phyloP scores from a whole-genome alignment of 1,140 invertebrate genomes.

The Bombus sibiricus region DNA sequence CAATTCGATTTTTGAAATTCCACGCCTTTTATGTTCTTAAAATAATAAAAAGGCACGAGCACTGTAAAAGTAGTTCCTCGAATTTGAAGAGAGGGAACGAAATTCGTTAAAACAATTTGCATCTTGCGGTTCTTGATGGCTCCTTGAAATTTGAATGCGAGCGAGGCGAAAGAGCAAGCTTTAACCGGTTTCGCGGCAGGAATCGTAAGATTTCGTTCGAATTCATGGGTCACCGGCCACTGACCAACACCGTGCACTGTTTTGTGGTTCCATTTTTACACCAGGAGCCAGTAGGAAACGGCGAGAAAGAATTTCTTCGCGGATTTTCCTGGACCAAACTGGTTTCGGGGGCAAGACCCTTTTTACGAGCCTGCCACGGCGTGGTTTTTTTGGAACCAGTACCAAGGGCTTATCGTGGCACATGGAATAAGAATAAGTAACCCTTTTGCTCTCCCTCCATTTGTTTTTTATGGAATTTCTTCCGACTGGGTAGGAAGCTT shows the following conservation, averaged over 20 bases:
- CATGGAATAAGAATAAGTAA: neutral
- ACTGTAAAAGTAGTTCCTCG: neutral
- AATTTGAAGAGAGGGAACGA: neutral
- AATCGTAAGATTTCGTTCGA: conserved; percentile 34
- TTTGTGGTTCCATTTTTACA: neutral
- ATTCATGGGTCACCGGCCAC: conserved; percentile 15
- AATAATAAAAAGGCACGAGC: neutral
- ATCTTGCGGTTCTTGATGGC: neutral
- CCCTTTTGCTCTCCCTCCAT: neutral
- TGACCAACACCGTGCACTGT: neutral
- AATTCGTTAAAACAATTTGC: conserved; percentile 1
- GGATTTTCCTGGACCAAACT: conserved; percentile 41
- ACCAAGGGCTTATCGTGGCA: neutral
- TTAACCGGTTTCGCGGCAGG: conserved; percentile 13
- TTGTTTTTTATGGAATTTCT: neutral
- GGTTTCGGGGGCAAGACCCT: conserved; percentile 12
- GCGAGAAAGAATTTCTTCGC: neutral
- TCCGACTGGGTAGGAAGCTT: neutral
- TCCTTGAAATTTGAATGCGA: neutral
- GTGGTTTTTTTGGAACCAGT: neutral
- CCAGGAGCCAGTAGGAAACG: neutral
- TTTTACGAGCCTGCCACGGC: neutral
- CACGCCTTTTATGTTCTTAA: neutral
- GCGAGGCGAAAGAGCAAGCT: neutral
- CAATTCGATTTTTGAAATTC: neutral